phyloP scores from a whole-genome alignment of 2,797 vertebrate species.

The Myotis myotis region DNA sequence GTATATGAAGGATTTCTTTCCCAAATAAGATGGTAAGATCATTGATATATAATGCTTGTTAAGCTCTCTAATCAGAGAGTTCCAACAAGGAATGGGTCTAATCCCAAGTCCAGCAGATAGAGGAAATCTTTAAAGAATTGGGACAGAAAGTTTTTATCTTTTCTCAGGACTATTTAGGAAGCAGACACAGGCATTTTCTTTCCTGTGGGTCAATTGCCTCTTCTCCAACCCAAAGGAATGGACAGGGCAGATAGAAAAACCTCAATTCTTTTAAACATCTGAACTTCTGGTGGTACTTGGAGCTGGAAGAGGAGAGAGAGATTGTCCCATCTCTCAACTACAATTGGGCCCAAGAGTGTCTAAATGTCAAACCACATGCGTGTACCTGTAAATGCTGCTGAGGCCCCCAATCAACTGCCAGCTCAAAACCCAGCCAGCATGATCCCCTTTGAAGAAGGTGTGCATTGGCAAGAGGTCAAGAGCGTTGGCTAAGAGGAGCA shows the following conservation, averaged over 20 bases:
- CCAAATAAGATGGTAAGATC: neutral
- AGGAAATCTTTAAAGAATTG: neutral
- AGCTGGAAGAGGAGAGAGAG: neutral
- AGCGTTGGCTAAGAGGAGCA: neutral
- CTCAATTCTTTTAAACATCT: neutral
- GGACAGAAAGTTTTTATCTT: neutral
- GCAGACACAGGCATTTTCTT: neutral
- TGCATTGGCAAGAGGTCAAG: no score
- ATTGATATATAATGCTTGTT: neutral
- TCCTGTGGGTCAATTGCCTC: neutral
- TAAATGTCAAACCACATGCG: neutral
- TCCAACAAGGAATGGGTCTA: neutral
- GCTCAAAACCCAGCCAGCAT: neutral
- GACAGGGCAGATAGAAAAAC: neutral
- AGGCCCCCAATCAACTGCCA: neutral
- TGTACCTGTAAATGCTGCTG: neutral
- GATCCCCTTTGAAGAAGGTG: neutral
- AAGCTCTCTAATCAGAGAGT: neutral
- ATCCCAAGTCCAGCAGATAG: neutral
- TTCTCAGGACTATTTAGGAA: neutral
- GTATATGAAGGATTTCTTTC: slow-evolving; percentile 26
- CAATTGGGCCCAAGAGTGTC: neutral
- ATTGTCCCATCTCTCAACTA: neutral
- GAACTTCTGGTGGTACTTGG: neutral
- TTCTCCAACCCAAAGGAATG: neutral